Conservation (phyloP, 2,797 vertebrate species). For the Megalops cyprinoides region DNA sequence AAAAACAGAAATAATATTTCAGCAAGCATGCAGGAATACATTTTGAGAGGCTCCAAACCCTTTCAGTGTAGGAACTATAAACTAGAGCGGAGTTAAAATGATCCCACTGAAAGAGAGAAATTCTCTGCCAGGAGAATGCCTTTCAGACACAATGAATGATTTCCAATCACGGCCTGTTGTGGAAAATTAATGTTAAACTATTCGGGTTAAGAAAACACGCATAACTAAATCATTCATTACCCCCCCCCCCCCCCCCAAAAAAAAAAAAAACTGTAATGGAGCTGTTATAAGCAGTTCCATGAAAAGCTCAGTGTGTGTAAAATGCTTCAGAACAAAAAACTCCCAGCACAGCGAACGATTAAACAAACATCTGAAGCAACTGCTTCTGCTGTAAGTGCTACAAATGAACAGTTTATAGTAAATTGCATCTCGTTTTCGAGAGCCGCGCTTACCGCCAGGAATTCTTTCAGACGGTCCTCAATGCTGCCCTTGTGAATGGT, state of each 20-base stretch:
- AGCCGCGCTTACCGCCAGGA: conserved; percentile 86
- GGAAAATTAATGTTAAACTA: conserved; percentile 31
- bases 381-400: conserved; percentile 8
- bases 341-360: neutral
- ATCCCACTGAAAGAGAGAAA: too few relatives aligned
- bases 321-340: conserved; percentile 12
- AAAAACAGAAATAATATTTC: conserved; percentile 18
- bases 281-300: conserved; percentile 6
- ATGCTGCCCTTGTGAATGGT: conserved; percentile 99
- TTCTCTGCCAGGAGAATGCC: conserved; percentile 34
- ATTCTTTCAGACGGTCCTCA: conserved; percentile 98
- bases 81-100: too few relatives aligned
- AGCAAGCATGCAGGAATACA: conserved; percentile 19
- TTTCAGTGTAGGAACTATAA: too few relatives aligned
- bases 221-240: conserved; percentile 17
- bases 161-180: conserved; percentile 14
- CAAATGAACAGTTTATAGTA: conserved; percentile 73
- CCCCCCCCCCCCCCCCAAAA: too few relatives aligned
- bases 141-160: conserved; percentile 29
- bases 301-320: conserved; percentile 7
- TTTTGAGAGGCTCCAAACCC: too few relatives aligned
- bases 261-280: neutral
- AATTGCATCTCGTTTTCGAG: conserved; percentile 79
- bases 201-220: conserved; percentile 13
- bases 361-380: conserved; percentile 5